A percentile compares a stretch with the other conserved stretches of the same genome.
Conservation (phyloP, 2,888 invertebrate species). For the Tuberolachnus salignus region DNA sequence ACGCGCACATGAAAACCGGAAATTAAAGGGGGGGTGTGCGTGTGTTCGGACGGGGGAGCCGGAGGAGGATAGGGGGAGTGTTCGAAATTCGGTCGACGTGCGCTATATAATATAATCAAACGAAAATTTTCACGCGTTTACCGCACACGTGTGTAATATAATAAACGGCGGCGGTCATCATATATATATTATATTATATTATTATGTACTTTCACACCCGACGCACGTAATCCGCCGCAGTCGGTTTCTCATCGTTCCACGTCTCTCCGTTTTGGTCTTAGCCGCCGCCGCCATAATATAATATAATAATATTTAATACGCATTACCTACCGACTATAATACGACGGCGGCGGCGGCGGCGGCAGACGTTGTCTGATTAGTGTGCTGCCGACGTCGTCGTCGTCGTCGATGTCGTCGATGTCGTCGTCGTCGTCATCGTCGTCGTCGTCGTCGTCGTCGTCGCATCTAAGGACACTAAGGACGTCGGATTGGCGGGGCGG, state of each 20-base stretch:
- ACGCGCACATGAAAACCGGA: too few relatives aligned
- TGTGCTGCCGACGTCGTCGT: conserved; percentile 21
- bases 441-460: neutral
- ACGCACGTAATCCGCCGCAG: conserved; percentile 43
- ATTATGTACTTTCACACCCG: conserved; percentile 46
- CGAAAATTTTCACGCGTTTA: too few relatives aligned
- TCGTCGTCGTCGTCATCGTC: neutral
- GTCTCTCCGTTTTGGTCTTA: too few relatives aligned
- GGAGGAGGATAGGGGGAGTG: too few relatives aligned
- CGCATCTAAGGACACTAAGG: neutral
- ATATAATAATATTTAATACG: neutral
- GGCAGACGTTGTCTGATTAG: conserved; percentile 40
- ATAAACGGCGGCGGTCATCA: neutral
- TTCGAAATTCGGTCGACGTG: too few relatives aligned
- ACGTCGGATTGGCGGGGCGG: neutral
- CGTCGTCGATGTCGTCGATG: neutral
- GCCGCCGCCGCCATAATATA: neutral
- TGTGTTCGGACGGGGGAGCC: too few relatives aligned
- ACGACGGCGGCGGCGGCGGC: neutral
- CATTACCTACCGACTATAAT: neutral
- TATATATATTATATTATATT: too few relatives aligned
- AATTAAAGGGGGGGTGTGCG: too few relatives aligned
- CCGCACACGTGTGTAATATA: too few relatives aligned
- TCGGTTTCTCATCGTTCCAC: conserved; percentile 27
- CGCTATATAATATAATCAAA: too few relatives aligned